These are phyloP conservation scores for Fratercula arctica DNA, from an alignment of 2,797 vertebrate genomes.

Conservation along the genomic window DNA sequence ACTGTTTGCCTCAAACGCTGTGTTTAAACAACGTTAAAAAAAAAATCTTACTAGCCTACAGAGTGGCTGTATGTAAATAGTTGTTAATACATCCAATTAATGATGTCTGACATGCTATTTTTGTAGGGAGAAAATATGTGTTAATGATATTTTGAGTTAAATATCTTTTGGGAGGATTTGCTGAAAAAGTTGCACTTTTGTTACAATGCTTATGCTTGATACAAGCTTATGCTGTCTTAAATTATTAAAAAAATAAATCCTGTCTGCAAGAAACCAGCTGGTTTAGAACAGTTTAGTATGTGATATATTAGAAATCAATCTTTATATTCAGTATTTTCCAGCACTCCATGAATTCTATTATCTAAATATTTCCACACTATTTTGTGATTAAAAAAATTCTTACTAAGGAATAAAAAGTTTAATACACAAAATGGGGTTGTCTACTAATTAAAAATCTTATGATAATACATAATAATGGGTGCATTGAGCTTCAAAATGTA, in stretches of 20 bases:
- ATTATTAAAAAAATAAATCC: conserved; percentile 95
- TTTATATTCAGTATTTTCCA: conserved; percentile 81
- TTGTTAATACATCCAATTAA: conserved; percentile 81
- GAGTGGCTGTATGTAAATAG: conserved; percentile 91
- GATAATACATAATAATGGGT: background rate
- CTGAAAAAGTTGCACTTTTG: conserved; percentile 93
- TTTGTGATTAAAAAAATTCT: conserved; percentile 79
- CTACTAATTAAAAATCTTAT: conserved; percentile 65
- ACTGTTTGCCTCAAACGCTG: conserved; percentile 88
- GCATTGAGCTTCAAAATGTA: background rate
- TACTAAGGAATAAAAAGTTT: conserved; percentile 82
- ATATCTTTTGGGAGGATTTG: conserved; percentile 85
- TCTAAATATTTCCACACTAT: conserved; percentile 80
- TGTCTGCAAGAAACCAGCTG: conserved; percentile 83
- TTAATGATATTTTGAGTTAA: conserved; percentile 82
- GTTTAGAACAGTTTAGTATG: conserved; percentile 77
- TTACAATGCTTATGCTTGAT: conserved; percentile 89
- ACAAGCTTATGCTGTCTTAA: conserved; percentile 95
- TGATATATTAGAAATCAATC: conserved; percentile 76
- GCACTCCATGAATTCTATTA: conserved; percentile 77
- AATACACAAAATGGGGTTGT: conserved; percentile 73
- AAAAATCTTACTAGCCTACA: conserved; percentile 80
- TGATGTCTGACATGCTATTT: conserved; percentile 91
- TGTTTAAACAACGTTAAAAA: conserved; percentile 82
- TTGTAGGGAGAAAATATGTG: conserved; percentile 86